Evolutionary conservation across 2,888 invertebrate species (phyloP), one percentile per base, ranked within the genome.

Genomic region (Drosophila multiciliata): DNA sequence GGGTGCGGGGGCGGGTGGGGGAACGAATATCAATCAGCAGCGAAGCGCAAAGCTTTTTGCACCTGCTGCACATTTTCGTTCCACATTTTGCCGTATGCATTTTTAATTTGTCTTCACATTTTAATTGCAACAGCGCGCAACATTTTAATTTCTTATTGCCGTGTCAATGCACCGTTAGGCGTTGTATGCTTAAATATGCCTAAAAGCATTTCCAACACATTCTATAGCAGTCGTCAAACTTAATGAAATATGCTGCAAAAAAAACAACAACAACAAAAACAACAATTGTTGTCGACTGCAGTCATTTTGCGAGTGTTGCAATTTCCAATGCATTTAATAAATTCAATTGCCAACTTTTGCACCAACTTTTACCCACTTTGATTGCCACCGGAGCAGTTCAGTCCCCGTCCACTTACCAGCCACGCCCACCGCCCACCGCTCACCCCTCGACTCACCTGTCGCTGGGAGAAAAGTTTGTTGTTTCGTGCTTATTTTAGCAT

Each of bases 101-200:
- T 86, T 90, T 89, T 86, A 88, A 85, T 85, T 86, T 90, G 78
- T 88, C 81, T 88, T 89, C 75, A 86, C 75, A 83, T 86, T 86
- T 85, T 90, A 85, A 85, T 85, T 83, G 88, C 90, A 75, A 73
- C 75, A 76, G 38, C 40, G 36, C 48, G 61, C 53, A 75, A 75
- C 77, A 79, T 77, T 82, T 79, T 77, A 74, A 82, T 89, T 85
- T 82, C 79, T 77, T 79, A 80, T 82, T 83, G 82, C 78, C 80
- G 70, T 83, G 73, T 79, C 83, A 87, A 78, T 84, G 83, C 78
- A 76, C 75, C 69, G 64, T 67, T 52, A 52, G 49, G 26, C 40
- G 23, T 52, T 33, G 55, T 53, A 36, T 36, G 45, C 26, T 69
- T 69, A 75, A 79, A 80, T 73, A 78, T 68, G 73, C 66, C 70